These are phyloP conservation scores for Decapterus maruadsi DNA, from an alignment of 2,797 vertebrate genomes.

Conservation along the genomic window DNA sequence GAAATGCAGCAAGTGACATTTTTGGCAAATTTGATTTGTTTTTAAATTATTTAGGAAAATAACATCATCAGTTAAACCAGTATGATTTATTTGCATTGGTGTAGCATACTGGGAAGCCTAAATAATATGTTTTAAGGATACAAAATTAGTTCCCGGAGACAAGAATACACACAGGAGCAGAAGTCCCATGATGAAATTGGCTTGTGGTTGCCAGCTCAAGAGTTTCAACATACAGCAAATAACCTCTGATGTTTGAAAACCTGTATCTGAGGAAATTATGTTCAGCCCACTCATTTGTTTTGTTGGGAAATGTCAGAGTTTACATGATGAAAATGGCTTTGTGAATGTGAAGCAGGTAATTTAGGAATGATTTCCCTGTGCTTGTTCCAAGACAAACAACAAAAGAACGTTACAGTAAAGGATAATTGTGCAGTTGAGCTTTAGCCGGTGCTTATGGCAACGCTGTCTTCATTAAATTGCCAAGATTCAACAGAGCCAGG, in stretches of 20 bases:
- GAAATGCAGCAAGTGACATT: neutral
- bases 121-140: neutral
- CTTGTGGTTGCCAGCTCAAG: no score
- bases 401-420: neutral
- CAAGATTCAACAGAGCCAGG: neutral
- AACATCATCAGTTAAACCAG: conserved; percentile 7
- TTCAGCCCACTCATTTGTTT: no score
- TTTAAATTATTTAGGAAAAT: neutral
- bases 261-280: no score
- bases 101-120: neutral
- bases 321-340: no score
- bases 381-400: no score
- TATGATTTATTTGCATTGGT: neutral
- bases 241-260: neutral
- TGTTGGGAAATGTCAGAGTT: no score
- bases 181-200: no score
- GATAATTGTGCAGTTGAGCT: neutral
- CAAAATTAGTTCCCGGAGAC: neutral
- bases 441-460: no score
- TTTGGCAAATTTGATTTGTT: neutral
- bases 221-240: neutral
- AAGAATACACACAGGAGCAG: neutral
- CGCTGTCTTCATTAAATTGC: no score
- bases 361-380: neutral
- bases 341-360: neutral